Percentiles rank a stretch among this genome's conserved stretches.
These are phyloP conservation scores for Monopterus albus DNA, from an alignment of 2,113 vertebrate species.

Conservation along the genomic window DNA sequence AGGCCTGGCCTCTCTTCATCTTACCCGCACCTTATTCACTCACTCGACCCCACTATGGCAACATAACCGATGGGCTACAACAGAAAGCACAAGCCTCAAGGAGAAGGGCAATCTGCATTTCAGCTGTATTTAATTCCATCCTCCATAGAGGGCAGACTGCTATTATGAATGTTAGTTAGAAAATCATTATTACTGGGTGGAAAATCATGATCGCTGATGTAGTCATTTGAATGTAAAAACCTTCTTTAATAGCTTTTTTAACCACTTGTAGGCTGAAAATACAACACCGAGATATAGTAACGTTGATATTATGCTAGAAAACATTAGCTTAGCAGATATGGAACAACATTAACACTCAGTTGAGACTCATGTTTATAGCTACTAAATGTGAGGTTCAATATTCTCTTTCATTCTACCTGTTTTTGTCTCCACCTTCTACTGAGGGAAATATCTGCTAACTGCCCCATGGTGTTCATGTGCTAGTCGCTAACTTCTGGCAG, in stretches of 20 bases:
- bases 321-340: no score
- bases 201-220: neutral
- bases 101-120: constrained; percentile 27
- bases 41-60: constrained; percentile 27
- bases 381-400: neutral
- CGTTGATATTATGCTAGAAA: no score
- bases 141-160: constrained; percentile 12
- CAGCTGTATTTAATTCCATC: constrained; percentile 27
- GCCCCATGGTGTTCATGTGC: neutral
- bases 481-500: no score
- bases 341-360: neutral
- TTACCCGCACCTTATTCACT: constrained; percentile 27
- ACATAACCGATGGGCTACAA: constrained; percentile 55
- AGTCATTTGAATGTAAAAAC: no score
- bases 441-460: neutral
- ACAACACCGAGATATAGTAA: no score
- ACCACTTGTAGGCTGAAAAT: no score
- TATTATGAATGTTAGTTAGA: neutral
- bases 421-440: neutral
- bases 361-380: no score
- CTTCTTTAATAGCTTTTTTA: no score
- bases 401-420: neutral
- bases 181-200: neutral
- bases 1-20: constrained; percentile 25
- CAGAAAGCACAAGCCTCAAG: constrained; percentile 29